Percentiles rank a stretch among this genome's conserved stretches.
Evolutionary conservation across 2,797 vertebrate species (phyloP).

Genomic region (Trichosurus vulpecula): DNA sequence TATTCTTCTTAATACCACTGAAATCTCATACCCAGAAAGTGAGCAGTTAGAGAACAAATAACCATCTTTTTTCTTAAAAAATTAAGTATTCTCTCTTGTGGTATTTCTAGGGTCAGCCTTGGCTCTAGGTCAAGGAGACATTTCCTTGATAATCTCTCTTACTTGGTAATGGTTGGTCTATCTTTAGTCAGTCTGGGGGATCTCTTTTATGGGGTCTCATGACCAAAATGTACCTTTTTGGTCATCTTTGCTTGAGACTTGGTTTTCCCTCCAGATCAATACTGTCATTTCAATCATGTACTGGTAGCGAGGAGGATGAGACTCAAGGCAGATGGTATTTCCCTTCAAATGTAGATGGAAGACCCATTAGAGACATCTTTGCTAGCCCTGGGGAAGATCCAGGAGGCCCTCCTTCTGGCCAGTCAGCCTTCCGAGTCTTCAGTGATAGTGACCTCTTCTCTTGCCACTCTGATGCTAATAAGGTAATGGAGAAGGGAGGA

Average conservation of each 20-base stretch:
- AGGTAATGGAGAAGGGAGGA: slow-evolving; percentile 42
- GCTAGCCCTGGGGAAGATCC: slow-evolving; percentile 49
- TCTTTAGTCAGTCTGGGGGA: neutral
- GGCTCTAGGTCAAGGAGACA: neutral
- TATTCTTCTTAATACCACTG: neutral
- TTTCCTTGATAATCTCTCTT: neutral
- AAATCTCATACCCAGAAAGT: neutral
- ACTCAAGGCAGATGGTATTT: neutral
- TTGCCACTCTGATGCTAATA: slow-evolving; percentile 59
- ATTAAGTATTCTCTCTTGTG: neutral
- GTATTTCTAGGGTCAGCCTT: neutral
- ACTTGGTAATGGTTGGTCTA: neutral
- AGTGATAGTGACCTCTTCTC: slow-evolving; percentile 20
- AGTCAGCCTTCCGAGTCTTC: neutral
- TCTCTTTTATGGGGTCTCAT: neutral
- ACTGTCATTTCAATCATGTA: neutral
- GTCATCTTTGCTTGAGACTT: neutral
- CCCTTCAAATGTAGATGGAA: slow-evolving; percentile 49
- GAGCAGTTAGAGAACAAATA: neutral
- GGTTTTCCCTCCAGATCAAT: neutral
- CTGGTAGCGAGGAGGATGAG: neutral
- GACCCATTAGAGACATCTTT: slow-evolving; percentile 49
- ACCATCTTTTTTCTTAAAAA: neutral
- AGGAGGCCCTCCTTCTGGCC: slow-evolving; percentile 35
- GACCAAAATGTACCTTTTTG: neutral